Percentiles rank a stretch among this genome's conserved stretches.
Conservation (phyloP, 30 jellyfish, hydroid and myxozoan species). For the Morbakka virulenta region DNA sequence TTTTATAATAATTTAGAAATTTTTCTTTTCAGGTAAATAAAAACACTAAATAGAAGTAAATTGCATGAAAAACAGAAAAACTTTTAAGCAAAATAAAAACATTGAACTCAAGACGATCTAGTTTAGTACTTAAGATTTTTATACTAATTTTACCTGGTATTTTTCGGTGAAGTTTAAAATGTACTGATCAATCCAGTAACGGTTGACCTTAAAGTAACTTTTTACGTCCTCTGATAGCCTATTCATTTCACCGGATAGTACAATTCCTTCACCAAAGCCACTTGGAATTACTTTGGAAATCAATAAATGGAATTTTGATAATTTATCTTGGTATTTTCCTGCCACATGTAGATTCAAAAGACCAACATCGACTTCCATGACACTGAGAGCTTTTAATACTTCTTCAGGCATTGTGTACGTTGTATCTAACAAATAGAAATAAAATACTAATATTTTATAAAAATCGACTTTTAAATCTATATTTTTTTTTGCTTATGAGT, state of each 20-base stretch:
- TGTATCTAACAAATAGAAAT: too few species aligned
- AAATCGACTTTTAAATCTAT: too few species aligned
- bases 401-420: not conserved
- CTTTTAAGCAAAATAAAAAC: too few species aligned
- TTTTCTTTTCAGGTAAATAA: too few species aligned
- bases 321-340: constrained; percentile 2
- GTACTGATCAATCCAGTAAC: not conserved
- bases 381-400: constrained; percentile 18
- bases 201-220: constrained; percentile 12
- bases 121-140: too few species aligned
- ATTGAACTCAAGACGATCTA: too few species aligned
- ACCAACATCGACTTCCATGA: constrained; percentile 33
- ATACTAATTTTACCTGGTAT: not conserved
- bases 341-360: constrained; percentile 35
- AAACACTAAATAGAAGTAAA: too few species aligned
- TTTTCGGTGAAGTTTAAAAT: not conserved
- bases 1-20: too few species aligned
- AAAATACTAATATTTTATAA: too few species aligned
- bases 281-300: constrained; percentile 35
- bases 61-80: too few species aligned
- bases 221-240: constrained; percentile 31
- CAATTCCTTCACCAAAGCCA: constrained; percentile 29
- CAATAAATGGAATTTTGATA: constrained; percentile 10
- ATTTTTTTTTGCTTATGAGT: too few species aligned
- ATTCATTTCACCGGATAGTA: constrained; percentile 28